phyloP scores from a whole-genome alignment of 2,888 invertebrate species.

The Pachliopta kotzebuea region DNA sequence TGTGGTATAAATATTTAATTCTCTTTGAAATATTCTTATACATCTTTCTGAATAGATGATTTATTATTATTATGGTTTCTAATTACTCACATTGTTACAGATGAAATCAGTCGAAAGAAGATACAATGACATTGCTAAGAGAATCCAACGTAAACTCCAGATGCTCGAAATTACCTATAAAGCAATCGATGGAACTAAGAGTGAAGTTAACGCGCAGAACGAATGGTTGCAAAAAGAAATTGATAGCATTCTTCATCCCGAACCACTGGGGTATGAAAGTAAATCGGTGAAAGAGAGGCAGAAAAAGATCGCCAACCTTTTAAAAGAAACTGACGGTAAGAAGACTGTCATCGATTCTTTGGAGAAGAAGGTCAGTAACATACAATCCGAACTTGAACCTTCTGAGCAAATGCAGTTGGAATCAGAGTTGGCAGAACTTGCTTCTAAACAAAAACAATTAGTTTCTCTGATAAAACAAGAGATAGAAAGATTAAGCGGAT shows the following conservation, averaged over 20 bases:
- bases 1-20: too few species aligned
- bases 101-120: constrained; percentile 91
- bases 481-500: constrained; percentile 85
- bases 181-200: constrained; percentile 89
- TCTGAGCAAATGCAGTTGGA: constrained; percentile 91
- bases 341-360: constrained; percentile 90
- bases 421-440: constrained; percentile 85
- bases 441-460: constrained; percentile 87
- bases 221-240: constrained; percentile 90
- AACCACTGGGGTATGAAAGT: constrained; percentile 87
- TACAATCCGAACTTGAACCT: constrained; percentile 92
- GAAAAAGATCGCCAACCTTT: constrained; percentile 84
- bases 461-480: constrained; percentile 86
- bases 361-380: constrained; percentile 90
- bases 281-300: constrained; percentile 88
- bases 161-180: constrained; percentile 91
- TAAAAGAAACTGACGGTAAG: constrained; percentile 93
- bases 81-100: constrained; percentile 48
- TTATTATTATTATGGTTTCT: neutral
- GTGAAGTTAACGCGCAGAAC: constrained; percentile 89
- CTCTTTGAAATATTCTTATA: too few species aligned
- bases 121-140: constrained; percentile 90
- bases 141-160: constrained; percentile 91
- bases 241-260: constrained; percentile 82
- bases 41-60: neutral